Evolutionary conservation across 1,140 invertebrate species (phyloP).

Genomic region (Drosophila micromelanica): DNA sequence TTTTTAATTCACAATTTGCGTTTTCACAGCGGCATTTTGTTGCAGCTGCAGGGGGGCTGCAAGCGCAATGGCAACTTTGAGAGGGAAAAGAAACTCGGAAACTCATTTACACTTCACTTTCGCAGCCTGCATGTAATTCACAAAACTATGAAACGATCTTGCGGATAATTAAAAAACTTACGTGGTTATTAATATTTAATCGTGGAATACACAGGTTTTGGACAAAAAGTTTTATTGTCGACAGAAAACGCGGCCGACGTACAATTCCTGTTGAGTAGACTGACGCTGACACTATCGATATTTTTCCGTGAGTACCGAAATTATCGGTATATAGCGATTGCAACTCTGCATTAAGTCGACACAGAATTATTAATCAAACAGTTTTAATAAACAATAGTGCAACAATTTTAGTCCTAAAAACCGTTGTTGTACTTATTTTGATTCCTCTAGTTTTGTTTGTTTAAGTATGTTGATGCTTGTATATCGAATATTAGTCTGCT

Average conservation of each 20-base stretch:
- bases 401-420: not conserved
- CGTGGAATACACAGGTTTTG: slow-evolving; percentile 37
- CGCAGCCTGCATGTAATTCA: not conserved
- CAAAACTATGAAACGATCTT: not conserved
- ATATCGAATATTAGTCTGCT: slow-evolving; percentile 12
- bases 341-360: not conserved
- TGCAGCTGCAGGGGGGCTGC: slow-evolving; percentile 61
- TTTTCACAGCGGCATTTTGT: slow-evolving; percentile 55
- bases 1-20: slow-evolving; percentile 76
- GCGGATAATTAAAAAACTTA: slow-evolving; percentile 31
- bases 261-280: slow-evolving; percentile 39
- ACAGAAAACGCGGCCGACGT: slow-evolving; percentile 66
- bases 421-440: not conserved
- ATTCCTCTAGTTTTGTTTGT: not conserved
- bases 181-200: slow-evolving; percentile 41
- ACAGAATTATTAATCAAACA: not conserved
- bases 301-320: not conserved
- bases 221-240: slow-evolving; percentile 44
- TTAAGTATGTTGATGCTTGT: not conserved
- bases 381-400: not conserved
- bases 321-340: not conserved
- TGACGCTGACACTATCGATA: slow-evolving; percentile 48
- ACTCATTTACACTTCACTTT: slow-evolving; percentile 5
- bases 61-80: slow-evolving; percentile 24
- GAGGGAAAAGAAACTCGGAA: slow-evolving; percentile 22